Percentiles rank a stretch among this genome's conserved stretches.
These are phyloP conservation scores for Drosophila stalkeri DNA, from an alignment of 2,888 invertebrate genomes.

Conservation along the genomic window DNA sequence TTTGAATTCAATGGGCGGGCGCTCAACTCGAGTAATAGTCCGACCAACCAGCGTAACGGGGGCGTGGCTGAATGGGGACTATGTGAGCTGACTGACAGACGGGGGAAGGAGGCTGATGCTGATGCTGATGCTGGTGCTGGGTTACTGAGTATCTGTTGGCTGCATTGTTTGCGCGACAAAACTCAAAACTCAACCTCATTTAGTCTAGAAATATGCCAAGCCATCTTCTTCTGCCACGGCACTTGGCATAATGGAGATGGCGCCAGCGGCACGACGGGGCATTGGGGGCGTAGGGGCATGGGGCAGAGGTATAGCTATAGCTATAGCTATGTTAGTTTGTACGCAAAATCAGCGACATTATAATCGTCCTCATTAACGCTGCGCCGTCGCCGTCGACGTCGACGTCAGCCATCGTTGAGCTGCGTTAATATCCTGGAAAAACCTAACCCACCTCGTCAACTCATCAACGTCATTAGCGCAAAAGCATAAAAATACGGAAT, in stretches of 20 bases:
- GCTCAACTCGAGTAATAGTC: conserved; percentile 37
- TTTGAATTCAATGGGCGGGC: conserved; percentile 70
- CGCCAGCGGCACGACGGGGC: conserved; percentile 16
- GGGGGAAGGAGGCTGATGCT: not conserved
- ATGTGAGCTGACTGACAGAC: not conserved
- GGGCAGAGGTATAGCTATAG: not conserved
- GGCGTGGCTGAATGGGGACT: not conserved
- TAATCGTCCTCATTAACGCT: conserved; percentile 79
- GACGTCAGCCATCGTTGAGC: conserved; percentile 27
- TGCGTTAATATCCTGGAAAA: conserved; percentile 81
- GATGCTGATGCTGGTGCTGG: too few species aligned
- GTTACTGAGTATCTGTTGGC: conserved; percentile 37
- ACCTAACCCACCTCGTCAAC: conserved; percentile 80
- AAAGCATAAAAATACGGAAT: conserved; percentile 43
- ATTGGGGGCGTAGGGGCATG: conserved; percentile 1
- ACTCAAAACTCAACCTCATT: conserved; percentile 78
- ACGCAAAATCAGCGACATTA: conserved; percentile 82
- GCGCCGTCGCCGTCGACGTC: conserved; percentile 27
- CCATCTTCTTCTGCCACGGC: conserved; percentile 47
- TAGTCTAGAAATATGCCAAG: conserved; percentile 76
- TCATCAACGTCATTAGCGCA: conserved; percentile 80
- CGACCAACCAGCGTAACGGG: conserved; percentile 55
- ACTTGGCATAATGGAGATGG: conserved; percentile 74
- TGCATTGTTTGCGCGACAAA: conserved; percentile 77
- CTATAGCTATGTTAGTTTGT: conserved; percentile 72